These are phyloP conservation scores for Hydra vulgaris DNA, from an alignment of 30 jellyfish, hydroid and myxozoan genomes.

Conservation along the genomic window DNA sequence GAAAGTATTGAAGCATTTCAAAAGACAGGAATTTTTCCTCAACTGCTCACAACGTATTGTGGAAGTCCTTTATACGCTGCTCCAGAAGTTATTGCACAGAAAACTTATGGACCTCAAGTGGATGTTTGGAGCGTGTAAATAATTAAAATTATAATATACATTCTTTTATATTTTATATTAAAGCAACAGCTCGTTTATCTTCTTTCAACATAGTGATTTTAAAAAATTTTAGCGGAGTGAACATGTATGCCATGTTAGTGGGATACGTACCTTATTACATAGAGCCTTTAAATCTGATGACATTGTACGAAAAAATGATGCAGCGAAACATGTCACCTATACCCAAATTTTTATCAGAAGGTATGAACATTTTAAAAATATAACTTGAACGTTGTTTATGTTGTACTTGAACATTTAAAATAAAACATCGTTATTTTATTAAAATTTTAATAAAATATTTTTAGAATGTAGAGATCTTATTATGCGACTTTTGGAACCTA, in stretches of 20 bases:
- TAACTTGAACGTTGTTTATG: background rate
- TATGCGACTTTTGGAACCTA: constrained; percentile 75
- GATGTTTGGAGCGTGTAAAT: constrained; percentile 96
- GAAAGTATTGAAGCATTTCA: constrained; percentile 56
- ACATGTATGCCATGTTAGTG: constrained; percentile 90
- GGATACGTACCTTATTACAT: constrained; percentile 72
- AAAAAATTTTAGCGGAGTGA: constrained; percentile 56
- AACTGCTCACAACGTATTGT: constrained; percentile 76
- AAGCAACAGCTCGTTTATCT: too few relatives aligned
- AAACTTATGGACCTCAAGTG: constrained; percentile 93
- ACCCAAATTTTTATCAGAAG: constrained; percentile 62
- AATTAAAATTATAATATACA: background rate
- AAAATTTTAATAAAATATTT: too few relatives aligned
- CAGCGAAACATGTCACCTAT: constrained; percentile 59
- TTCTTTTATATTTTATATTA: background rate
- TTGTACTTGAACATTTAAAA: background rate
- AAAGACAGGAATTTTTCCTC: constrained; percentile 68
- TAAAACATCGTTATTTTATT: too few relatives aligned
- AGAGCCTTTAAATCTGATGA: constrained; percentile 74
- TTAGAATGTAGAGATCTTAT: constrained; percentile 78
- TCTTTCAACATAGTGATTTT: background rate
- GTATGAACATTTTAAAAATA: too few relatives aligned
- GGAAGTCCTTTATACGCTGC: constrained; percentile 99
- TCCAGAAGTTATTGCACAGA: constrained; percentile 90
- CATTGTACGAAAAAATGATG: constrained; percentile 78